Conservation (phyloP, 2,797 vertebrate species). For the Perodicticus potto region DNA sequence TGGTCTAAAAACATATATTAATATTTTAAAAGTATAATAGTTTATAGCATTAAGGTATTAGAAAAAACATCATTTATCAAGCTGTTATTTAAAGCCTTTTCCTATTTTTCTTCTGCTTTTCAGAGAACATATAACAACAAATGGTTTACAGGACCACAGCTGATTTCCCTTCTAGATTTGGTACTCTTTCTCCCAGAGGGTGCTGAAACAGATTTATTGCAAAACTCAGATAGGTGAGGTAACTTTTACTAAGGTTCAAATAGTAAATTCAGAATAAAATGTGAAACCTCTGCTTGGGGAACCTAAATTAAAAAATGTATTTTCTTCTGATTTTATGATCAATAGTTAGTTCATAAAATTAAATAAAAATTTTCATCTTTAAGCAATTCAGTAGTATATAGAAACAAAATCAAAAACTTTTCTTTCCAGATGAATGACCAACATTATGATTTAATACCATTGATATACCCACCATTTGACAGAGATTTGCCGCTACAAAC, state of each 20-base stretch:
- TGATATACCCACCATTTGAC: not conserved
- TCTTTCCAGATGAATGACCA: slow-evolving; percentile 32
- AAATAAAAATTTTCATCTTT: slow-evolving; percentile 39
- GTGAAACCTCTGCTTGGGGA: not conserved
- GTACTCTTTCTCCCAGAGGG: slow-evolving; percentile 93
- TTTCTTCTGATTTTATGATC: slow-evolving; percentile 32
- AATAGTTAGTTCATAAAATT: slow-evolving; percentile 44
- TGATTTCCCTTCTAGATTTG: slow-evolving; percentile 91
- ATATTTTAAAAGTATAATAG: slow-evolving; percentile 21
- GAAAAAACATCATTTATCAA: slow-evolving; percentile 53
- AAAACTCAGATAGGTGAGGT: slow-evolving; percentile 94
- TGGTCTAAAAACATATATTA: not conserved
- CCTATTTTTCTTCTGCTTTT: slow-evolving; percentile 72
- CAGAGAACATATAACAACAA: slow-evolving; percentile 87
- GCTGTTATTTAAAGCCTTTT: slow-evolving; percentile 28
- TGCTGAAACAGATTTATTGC: slow-evolving; percentile 93
- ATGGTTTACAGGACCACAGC: slow-evolving; percentile 92
- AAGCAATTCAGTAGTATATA: slow-evolving; percentile 19
- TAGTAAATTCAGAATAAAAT: slow-evolving; percentile 54
- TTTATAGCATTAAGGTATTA: slow-evolving; percentile 23
- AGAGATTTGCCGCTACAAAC: not conserved
- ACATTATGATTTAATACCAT: not conserved
- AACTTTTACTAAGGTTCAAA: not conserved
- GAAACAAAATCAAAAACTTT: slow-evolving; percentile 38
- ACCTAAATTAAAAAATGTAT: not conserved